Evolutionary conservation across 2,888 invertebrate species (phyloP), one percentile per base, ranked within the genome.

Genomic region (Pocota personata): DNA sequence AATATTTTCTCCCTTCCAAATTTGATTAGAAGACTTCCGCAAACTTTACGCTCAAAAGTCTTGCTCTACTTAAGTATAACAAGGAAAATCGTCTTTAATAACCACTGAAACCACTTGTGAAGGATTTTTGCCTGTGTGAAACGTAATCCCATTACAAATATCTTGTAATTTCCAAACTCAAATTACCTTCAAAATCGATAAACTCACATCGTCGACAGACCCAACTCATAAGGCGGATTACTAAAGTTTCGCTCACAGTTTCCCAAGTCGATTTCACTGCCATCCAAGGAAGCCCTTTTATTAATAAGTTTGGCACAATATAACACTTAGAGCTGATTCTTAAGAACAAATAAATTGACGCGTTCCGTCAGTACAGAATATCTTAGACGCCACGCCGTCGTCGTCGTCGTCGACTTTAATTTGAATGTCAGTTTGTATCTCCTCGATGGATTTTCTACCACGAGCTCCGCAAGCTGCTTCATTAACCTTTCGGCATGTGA

Each of bases 141-240:
- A 1, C 58, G 1, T 58, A 35, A 37, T 27, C 60, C 43, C 14
- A 12, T 27, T 10, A 14, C 2, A 10, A 16, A 27, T 30, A 16
- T 27, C 58, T 30, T 16, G 27, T 1, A 3, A 24, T 10, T 30
- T 30, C 5, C 30, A 14, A 60, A 60, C 60, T 27, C 46, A 16
- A 62, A 62, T 60, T 40, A 60, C 60, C 60, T 10, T 27, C 60
- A 19, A 35, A 57, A 57, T 57, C 57, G 57, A 48, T 48, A 10
- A 4, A 21, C 10, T 10, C 10, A 12, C 19, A 21, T 3, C 21
- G 14, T 6, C 40, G 4, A 40, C 14, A 40, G 5, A 40, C 40
- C 14, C 40, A 14, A 5, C 14, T n/a, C 40, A 40, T 14, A 40
- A 40, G 14, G 14, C 40, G 40, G 40, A 40, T 40, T 14, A 40